phyloP scores from a whole-genome alignment of 2,113 vertebrate genomes.

The Dascyllus trimaculatus region DNA sequence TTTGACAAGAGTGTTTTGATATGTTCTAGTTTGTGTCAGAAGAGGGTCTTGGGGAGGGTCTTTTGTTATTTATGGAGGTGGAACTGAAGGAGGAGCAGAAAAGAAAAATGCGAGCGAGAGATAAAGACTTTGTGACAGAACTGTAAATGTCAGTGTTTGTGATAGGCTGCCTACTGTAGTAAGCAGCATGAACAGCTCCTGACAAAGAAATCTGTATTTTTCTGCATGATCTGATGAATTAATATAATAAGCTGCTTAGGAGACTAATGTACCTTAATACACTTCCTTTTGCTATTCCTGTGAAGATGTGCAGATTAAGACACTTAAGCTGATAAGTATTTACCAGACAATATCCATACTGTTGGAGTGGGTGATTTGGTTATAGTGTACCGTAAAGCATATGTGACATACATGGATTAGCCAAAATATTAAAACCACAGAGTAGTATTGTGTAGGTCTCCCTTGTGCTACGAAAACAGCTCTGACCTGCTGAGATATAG shows the following conservation, averaged over 20 bases:
- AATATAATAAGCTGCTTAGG: constrained; percentile 42
- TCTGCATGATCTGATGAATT: constrained; percentile 44
- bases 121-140: constrained; percentile 58
- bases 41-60: constrained; percentile 31
- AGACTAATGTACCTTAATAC: constrained; percentile 29
- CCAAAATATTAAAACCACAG: too few relatives aligned
- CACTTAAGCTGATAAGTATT: constrained; percentile 23
- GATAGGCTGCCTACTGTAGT: constrained; percentile 12
- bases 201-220: constrained; percentile 44
- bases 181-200: constrained; percentile 16
- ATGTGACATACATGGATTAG: too few relatives aligned
- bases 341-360: constrained; percentile 6
- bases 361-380: not conserved
- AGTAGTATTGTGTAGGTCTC: too few relatives aligned
- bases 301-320: constrained; percentile 22
- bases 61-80: constrained; percentile 52
- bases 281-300: constrained; percentile 36
- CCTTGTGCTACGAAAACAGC: too few relatives aligned
- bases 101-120: constrained; percentile 22
- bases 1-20: constrained; percentile 53
- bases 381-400: not conserved
- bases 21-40: constrained; percentile 40
- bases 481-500: too few relatives aligned
- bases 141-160: constrained; percentile 56
- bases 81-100: constrained; percentile 49